Percentiles rank a stretch among this genome's conserved stretches.
Conservation (phyloP, 2,888 invertebrate species). For the Nephrotoma guestfalica region DNA sequence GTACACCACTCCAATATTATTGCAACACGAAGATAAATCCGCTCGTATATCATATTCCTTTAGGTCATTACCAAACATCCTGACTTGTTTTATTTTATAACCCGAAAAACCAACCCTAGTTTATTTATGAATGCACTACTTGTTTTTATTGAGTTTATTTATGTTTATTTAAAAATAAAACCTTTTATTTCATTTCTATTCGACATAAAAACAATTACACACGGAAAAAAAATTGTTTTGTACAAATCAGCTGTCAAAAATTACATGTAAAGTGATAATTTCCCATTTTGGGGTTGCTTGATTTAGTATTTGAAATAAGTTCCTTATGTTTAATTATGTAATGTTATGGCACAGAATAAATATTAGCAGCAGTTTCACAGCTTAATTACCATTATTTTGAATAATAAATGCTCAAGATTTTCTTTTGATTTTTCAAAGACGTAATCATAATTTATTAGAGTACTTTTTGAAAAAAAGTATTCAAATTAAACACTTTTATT, state of each 20-base stretch:
- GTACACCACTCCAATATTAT: slow-evolving; percentile 53
- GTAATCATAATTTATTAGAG: too few species aligned
- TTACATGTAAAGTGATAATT: neutral
- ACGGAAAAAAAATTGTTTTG: neutral
- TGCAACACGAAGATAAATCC: slow-evolving; percentile 52
- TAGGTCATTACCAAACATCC: slow-evolving; percentile 43
- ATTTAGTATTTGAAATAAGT: neutral
- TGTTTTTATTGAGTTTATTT: neutral
- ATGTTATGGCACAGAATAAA: neutral
- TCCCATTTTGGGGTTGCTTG: neutral
- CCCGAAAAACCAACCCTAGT: neutral
- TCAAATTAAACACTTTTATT: too few species aligned
- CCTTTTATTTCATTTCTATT: neutral
- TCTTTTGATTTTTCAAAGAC: too few species aligned
- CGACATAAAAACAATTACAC: neutral
- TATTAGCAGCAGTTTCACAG: too few species aligned
- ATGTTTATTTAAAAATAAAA: neutral
- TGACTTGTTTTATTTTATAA: neutral
- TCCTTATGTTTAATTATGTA: too few species aligned
- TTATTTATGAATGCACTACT: neutral
- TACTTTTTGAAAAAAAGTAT: too few species aligned
- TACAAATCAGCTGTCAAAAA: neutral
- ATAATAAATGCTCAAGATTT: too few species aligned
- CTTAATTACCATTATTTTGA: too few species aligned
- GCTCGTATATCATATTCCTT: slow-evolving; percentile 52